A percentile compares a stretch with the other conserved stretches of the same genome.
phyloP scores from a whole-genome alignment of 1,140 invertebrate genomes.

The Leptinotarsa texana region DNA sequence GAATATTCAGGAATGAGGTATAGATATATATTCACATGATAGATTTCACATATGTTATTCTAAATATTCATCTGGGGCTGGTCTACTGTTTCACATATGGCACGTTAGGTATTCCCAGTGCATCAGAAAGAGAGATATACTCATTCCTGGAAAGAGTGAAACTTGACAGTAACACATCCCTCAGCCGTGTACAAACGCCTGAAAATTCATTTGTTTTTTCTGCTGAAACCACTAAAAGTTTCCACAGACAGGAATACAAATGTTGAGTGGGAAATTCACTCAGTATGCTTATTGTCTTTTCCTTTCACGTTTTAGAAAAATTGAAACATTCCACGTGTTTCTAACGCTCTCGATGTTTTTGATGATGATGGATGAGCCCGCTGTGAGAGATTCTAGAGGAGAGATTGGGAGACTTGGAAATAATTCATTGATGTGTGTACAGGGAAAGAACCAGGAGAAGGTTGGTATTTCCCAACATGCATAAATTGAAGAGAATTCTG shows the following conservation, averaged over 20 bases:
- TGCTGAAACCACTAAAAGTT: conserved; percentile 42
- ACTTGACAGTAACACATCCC: conserved; percentile 36
- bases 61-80: no score
- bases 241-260: conserved; percentile 41
- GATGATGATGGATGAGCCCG: conserved; percentile 24
- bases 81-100: no score
- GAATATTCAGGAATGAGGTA: no score
- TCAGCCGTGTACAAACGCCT: conserved; percentile 41
- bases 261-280: conserved; percentile 47
- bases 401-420: not conserved
- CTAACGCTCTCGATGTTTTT: conserved; percentile 21
- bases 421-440: not conserved
- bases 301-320: conserved; percentile 35
- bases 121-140: not conserved
- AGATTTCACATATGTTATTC: no score
- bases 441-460: no score
- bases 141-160: not conserved
- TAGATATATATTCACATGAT: no score
- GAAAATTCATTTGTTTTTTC: conserved; percentile 46
- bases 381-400: not conserved
- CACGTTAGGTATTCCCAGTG: not conserved
- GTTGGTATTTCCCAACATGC: no score
- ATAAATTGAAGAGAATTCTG: no score
- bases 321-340: conserved; percentile 38
- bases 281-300: conserved; percentile 43